These are phyloP conservation scores for Drosophila buzzatii DNA, from an alignment of 2,888 invertebrate genomes.

Conservation along the genomic window DNA sequence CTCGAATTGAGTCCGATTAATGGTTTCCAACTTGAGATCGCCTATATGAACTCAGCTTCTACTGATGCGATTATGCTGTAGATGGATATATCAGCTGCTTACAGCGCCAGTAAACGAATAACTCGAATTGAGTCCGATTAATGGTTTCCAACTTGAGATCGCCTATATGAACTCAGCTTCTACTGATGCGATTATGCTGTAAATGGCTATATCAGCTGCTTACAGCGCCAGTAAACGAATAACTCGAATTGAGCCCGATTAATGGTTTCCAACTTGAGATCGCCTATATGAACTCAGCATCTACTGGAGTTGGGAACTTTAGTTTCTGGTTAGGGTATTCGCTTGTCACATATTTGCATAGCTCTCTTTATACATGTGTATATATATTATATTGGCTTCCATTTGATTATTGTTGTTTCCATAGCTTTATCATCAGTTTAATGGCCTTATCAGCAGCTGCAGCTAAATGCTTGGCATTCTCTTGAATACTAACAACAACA, in stretches of 20 bases:
- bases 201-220: too few species aligned
- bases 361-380: background rate
- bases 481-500: background rate
- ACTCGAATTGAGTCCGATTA: background rate
- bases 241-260: background rate
- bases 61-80: accelerated
- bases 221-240: background rate
- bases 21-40: too few species aligned
- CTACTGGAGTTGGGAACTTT: background rate
- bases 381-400: background rate
- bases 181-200: too few species aligned
- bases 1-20: background rate
- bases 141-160: background rate
- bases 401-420: slow-evolving; percentile 13
- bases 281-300: background rate
- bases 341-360: background rate
- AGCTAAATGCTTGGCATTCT: slow-evolving; percentile 10
- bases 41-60: slow-evolving; percentile 4
- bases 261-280: background rate
- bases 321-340: slow-evolving; percentile 1
- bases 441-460: slow-evolving; percentile 38
- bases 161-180: background rate
- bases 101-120: background rate
- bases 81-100: background rate
- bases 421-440: slow-evolving; percentile 27